Conservation (phyloP, 2,888 invertebrate genomes). For the Chrysolina americana region DNA sequence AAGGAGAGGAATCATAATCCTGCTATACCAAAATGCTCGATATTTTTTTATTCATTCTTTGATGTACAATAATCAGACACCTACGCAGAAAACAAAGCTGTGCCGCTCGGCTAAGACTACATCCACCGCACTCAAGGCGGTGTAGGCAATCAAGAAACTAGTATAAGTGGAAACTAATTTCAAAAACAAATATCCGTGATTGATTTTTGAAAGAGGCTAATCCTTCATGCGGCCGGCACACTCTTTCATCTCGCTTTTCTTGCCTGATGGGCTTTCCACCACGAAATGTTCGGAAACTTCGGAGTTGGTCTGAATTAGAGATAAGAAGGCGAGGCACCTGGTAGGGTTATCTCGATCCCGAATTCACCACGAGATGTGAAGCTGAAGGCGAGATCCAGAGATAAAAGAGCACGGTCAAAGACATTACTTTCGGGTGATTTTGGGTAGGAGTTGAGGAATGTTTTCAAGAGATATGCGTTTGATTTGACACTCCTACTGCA, state of each 20-base stretch:
- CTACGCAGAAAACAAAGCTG: neutral
- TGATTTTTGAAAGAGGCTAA: constrained; percentile 3
- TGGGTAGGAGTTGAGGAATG: neutral
- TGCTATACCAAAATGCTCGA: no score
- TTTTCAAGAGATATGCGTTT: neutral
- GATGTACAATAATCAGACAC: no score
- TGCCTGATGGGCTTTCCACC: neutral
- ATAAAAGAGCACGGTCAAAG: constrained; percentile 20
- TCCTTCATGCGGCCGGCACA: neutral
- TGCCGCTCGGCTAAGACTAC: neutral
- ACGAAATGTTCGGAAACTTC: neutral
- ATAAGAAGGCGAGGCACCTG: constrained; percentile 11
- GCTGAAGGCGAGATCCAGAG: constrained; percentile 15
- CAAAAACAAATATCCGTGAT: constrained; percentile 18
- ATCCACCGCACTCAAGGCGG: neutral
- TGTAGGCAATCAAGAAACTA: neutral
- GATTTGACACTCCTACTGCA: neutral
- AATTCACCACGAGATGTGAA: constrained; percentile 2
- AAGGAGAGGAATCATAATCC: no score
- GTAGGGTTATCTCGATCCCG: constrained; percentile 10
- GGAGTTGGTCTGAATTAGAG: neutral
- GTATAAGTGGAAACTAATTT: constrained; percentile 8
- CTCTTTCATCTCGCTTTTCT: neutral
- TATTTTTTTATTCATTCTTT: no score
- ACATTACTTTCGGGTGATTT: neutral